Base-by-base conservation (phyloP, 2,888 invertebrate species). In the Eupeodes luniger region DNA sequence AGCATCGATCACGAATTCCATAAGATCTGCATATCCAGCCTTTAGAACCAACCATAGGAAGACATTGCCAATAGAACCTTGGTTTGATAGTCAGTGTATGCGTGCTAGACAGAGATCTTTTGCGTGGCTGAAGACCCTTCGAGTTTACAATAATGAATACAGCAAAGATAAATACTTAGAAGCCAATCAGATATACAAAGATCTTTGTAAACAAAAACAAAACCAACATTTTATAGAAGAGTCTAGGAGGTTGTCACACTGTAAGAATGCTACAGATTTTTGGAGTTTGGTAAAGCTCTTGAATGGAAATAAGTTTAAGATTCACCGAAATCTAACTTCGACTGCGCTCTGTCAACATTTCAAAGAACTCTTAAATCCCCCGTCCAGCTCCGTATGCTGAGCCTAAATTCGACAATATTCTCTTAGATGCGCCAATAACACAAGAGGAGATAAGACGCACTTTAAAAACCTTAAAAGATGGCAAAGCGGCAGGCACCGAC, bases 271-370 rank as follows among this genome's bases (percentile, higher is more conserved):
- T 7, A 14, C 14, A n/a, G 67, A 67, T 5, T 51, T 67, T 51
- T 51, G 51, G 47, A 44, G 47, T 2, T 4, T 34, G 27, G 10
- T 40, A 0, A 44, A 14, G 5, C 4, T 6, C n/a, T 51, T 51
- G n/a, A 51, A 51, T 5, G 14, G 27, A 12, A 14, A 16, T 70
- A 44, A 51, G 9, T 67, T 67, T 67, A 67, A 4, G 51, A 67
- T 34, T 11, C 51, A 67, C 51, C n/a, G 67, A 69, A n/a, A 69
- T 53, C 51, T 53, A n/a, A 36, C n/a, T 36, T n/a, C 53, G 34
- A 36, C 9, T 53, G 51, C 40, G 4, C 27, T 72, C 14, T 27
- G 44, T 27, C 44, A 12, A 3, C 57, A 72, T 57, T 72, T 72
- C 10, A 12, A 47, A 4, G 36, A 5, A 14, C 11, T 72, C 1